These are phyloP conservation scores for Sitobion miscanthi DNA, from an alignment of 1,140 invertebrate genomes.

Conservation along the genomic window DNA sequence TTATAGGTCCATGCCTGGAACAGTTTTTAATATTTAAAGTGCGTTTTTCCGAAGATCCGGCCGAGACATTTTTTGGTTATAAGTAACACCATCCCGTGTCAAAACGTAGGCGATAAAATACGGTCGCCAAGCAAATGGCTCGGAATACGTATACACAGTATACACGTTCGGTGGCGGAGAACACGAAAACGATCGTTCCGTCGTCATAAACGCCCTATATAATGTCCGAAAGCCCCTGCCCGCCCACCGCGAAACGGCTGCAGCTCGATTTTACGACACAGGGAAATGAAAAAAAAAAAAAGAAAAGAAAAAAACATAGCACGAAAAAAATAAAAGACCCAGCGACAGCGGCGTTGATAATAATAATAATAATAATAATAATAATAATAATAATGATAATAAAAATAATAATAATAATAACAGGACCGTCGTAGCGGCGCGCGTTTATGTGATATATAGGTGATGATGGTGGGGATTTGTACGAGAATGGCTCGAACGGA, in stretches of 20 bases:
- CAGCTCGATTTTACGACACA: constrained; percentile 36
- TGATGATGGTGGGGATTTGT: constrained; percentile 8
- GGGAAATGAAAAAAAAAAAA: not conserved
- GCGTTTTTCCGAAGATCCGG: constrained; percentile 13
- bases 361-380: constrained; percentile 2
- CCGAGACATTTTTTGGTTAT: not conserved
- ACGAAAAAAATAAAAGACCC: constrained; percentile 3
- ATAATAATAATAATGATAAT: not conserved
- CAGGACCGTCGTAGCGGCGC: too few relatives aligned
- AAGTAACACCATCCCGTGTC: not conserved
- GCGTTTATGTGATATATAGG: not conserved
- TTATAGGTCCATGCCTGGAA: not conserved
- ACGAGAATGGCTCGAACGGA: not conserved
- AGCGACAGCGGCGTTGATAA: not conserved
- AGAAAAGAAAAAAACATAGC: not conserved
- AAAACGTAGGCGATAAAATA: constrained; percentile 35
- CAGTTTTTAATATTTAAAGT: constrained; percentile 34
- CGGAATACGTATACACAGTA: not conserved
- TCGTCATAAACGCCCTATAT: constrained; percentile 47
- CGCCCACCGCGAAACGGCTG: not conserved
- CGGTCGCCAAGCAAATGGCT: constrained; percentile 37
- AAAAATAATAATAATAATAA: constrained; percentile 36
- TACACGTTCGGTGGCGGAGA: not conserved
- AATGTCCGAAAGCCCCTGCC: not conserved
- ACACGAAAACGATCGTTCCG: constrained; percentile 42